Base-by-base conservation (phyloP, 2,888 invertebrate genomes). In the Tolmerus cingulatus region DNA sequence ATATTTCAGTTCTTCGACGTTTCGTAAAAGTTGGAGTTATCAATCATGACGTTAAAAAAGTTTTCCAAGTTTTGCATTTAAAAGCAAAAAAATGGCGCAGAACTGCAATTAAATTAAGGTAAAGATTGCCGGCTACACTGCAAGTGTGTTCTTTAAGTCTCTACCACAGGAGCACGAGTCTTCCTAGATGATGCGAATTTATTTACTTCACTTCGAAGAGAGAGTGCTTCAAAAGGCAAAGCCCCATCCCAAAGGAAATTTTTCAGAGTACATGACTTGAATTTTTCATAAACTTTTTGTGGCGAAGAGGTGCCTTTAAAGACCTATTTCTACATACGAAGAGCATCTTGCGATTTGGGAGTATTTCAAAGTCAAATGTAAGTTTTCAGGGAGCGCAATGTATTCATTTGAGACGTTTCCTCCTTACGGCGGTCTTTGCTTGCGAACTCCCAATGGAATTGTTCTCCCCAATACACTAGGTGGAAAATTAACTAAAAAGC, bases 231-330 rank as follows among this genome's bases (percentile, higher is more conserved):
- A 23, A 81, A 81, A 27, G 55, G 55, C 57, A 51, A 30, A n/a
- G 23, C 23, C 66, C 23, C 23, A 57, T 82, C 82, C 82, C 82
- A 57, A 37, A 57, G 37, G 82, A 82, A 82, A 82, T 82, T 82
- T 82, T 82, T 82, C 82, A 82, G 37, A 82, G 82, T 57, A 82
- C 82, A 82, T 57, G 82, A 82, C 82, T 57, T 82, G 82, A 82
- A 82, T 82, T 82, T 82, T 82, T 82, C 66, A 82, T 82, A 55
- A 82, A 30, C 57, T 55, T 82, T n/a, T 37, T 66, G 66, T 37
- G 66, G 66, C n/a, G 19, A 34, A 74, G 34, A 46, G 79, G 79
- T 16, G 12, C 57, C 57, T 57, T 51, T 8, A 34, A 7, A 82
- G 82, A 34, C 34, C 82, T 40, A 16, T 82, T 40, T 82, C 57